These are phyloP conservation scores for Antennarius maculatus DNA, from an alignment of 2,797 vertebrate species.

Conservation along the genomic window DNA sequence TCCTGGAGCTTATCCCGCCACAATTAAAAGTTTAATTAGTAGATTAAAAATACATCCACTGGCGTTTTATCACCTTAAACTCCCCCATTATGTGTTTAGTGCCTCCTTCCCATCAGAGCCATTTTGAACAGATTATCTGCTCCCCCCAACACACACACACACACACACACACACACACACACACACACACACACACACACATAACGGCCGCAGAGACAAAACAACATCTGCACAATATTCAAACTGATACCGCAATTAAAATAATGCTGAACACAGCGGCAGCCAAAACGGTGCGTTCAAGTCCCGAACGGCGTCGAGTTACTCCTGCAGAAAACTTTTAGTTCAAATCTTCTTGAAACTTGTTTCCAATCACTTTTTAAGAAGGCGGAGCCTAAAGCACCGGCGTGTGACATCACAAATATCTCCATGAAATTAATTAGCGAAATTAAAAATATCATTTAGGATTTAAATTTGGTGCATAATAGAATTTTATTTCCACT, in stretches of 20 bases:
- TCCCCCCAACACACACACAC: slow-evolving; percentile 45
- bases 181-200: slow-evolving; percentile 10
- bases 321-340: no score
- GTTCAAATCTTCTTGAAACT: no score
- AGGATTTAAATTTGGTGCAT: no score
- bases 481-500: no score
- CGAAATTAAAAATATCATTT: no score
- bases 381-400: no score
- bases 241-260: not conserved
- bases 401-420: no score
- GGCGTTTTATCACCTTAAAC: slow-evolving; percentile 83
- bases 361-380: no score
- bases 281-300: no score
- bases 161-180: slow-evolving; percentile 32
- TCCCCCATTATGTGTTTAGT: slow-evolving; percentile 79
- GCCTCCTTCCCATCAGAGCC: slow-evolving; percentile 63
- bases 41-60: slow-evolving; percentile 83
- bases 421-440: no score
- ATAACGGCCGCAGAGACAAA: slow-evolving; percentile 52
- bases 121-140: slow-evolving; percentile 72
- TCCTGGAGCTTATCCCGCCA: slow-evolving; percentile 78
- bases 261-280: not conserved
- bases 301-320: no score
- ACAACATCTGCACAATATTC: slow-evolving; percentile 43
- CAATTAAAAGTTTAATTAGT: slow-evolving; percentile 88